Evolutionary conservation across 2,113 vertebrate genomes (phyloP).

Genomic region (Tauraco erythrolophus): DNA sequence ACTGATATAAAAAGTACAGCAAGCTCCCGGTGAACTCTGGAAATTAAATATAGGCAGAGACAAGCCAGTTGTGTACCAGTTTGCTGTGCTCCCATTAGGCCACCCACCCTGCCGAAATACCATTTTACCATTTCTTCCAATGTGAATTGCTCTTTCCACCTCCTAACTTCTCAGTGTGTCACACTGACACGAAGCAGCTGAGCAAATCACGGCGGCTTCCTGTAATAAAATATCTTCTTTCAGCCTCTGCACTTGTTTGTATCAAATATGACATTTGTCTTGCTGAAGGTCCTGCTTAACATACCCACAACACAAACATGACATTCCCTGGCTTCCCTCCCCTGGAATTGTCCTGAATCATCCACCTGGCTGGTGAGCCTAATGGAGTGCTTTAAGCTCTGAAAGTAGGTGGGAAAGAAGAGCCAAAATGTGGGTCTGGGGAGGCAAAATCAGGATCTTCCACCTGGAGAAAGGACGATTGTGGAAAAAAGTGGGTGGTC

Average conservation of each 20-base stretch:
- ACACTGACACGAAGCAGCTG: not conserved
- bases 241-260: conserved; percentile 15
- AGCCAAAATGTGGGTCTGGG: not conserved
- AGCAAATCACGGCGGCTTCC: not conserved
- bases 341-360: conserved; percentile 19
- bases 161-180: conserved; percentile 1
- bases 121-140: not conserved
- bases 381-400: not conserved
- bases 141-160: conserved; percentile 18
- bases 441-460: not conserved
- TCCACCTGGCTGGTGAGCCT: not conserved
- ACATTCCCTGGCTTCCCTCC: not conserved
- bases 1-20: not conserved
- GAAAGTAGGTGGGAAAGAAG: not conserved
- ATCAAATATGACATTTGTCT: conserved; percentile 10
- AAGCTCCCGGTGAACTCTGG: not conserved
- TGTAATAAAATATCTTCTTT: not conserved
- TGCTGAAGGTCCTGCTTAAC: conserved; percentile 13
- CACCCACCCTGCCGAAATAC: conserved; percentile 4
- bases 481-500: not conserved
- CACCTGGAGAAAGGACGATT: not conserved
- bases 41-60: conserved; percentile 6
- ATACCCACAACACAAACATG: conserved; percentile 14
- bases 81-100: conserved; percentile 27
- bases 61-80: not conserved